phyloP scores from a whole-genome alignment of 2,113 vertebrate species.

The Labrus mixtus region DNA sequence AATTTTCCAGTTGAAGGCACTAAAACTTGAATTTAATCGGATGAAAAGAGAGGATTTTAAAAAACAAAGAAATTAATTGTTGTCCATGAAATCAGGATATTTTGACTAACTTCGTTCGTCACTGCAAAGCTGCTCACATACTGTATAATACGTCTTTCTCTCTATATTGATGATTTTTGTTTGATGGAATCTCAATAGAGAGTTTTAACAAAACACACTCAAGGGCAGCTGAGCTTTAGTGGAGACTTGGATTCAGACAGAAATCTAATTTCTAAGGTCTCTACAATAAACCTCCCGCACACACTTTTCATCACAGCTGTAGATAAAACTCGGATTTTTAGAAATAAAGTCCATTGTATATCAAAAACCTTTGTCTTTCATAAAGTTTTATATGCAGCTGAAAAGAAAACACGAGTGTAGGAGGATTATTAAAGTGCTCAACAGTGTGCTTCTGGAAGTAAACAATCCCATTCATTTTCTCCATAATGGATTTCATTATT shows the following conservation, averaged over 20 bases:
- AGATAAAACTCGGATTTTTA: too few relatives aligned
- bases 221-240: neutral
- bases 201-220: neutral
- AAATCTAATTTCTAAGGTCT: neutral
- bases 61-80: neutral
- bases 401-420: too few relatives aligned
- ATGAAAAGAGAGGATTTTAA: neutral
- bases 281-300: neutral
- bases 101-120: neutral
- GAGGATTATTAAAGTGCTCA: too few relatives aligned
- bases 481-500: too few relatives aligned
- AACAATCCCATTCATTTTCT: too few relatives aligned
- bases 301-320: neutral
- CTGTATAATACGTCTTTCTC: too few relatives aligned
- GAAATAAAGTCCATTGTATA: too few relatives aligned
- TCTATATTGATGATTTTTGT: neutral
- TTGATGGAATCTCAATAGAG: neutral
- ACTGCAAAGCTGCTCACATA: neutral
- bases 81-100: neutral
- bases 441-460: too few relatives aligned
- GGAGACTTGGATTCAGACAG: neutral
- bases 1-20: conserved; percentile 7
- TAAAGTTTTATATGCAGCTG: too few relatives aligned
- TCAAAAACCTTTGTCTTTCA: too few relatives aligned
- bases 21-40: neutral